Conservation (phyloP, 2,113 vertebrate genomes). For the Cavia porcellus region DNA sequence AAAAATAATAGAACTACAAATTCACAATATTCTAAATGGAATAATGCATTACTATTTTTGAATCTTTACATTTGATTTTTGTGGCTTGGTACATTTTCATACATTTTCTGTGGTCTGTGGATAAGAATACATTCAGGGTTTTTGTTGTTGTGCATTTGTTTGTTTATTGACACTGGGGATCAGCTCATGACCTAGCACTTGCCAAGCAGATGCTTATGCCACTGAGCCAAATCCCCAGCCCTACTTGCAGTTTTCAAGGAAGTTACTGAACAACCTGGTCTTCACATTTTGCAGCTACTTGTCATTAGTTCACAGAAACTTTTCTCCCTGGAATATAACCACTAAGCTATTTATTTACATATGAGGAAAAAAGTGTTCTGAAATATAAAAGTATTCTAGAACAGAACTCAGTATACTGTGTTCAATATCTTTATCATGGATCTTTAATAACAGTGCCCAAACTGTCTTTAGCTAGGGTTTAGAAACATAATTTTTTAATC, state of each 20-base stretch:
- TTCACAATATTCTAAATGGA: not conserved
- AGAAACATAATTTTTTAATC: not conserved
- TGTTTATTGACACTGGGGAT: too few relatives aligned
- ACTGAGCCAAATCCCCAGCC: too few relatives aligned
- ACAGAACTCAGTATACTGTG: not conserved
- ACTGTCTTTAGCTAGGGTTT: not conserved
- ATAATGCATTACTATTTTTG: not conserved
- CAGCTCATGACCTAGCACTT: too few relatives aligned
- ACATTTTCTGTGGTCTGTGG: not conserved
- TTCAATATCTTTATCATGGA: not conserved
- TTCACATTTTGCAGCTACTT: not conserved
- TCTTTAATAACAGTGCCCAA: not conserved
- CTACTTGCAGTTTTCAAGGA: not conserved
- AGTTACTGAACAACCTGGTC: not conserved
- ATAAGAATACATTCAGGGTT: not conserved
- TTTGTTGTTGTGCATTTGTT: too few relatives aligned
- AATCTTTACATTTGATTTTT: not conserved
- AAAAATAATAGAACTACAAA: constrained; percentile 14
- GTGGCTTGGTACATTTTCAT: not conserved
- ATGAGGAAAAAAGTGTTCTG: not conserved
- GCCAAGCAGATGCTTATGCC: too few relatives aligned
- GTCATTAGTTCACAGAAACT: not conserved
- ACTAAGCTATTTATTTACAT: not conserved
- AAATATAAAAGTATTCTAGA: not conserved
- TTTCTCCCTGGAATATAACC: not conserved